A percentile compares a stretch with the other conserved stretches of the same genome.
Conservation (phyloP, 2,797 vertebrate species). For the Nannoperca obscura region DNA sequence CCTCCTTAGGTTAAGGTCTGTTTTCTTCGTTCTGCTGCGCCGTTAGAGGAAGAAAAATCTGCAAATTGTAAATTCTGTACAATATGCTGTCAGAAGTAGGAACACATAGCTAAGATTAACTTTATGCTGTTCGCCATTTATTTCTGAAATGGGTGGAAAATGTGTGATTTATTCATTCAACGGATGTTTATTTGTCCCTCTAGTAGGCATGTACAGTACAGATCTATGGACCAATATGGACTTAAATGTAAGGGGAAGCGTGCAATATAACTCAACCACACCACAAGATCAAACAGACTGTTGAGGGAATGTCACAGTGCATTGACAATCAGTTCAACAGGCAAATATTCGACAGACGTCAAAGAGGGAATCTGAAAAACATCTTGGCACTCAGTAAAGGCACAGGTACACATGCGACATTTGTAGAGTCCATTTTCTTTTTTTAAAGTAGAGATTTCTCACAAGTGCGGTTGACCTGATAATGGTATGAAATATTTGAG, state of each 20-base stretch:
- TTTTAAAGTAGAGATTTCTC: conserved; percentile 14
- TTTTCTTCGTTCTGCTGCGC: conserved; percentile 64
- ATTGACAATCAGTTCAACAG: conserved; percentile 88
- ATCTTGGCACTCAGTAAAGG: neutral
- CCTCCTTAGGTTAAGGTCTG: conserved; percentile 62
- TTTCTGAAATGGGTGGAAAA: conserved; percentile 74
- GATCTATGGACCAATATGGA: conserved; percentile 88
- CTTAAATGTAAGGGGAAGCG: conserved; percentile 85
- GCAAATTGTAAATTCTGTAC: conserved; percentile 91
- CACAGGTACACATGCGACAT: conserved; percentile 1
- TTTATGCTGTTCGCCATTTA: conserved; percentile 86
- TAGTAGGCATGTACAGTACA: conserved; percentile 85
- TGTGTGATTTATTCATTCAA: conserved; percentile 82
- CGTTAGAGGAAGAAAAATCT: conserved; percentile 62
- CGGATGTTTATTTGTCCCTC: conserved; percentile 79
- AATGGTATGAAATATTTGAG: neutral
- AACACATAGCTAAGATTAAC: conserved; percentile 85
- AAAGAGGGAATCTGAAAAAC: conserved; percentile 27
- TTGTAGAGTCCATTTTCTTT: neutral
- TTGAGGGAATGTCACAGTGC: conserved; percentile 69
- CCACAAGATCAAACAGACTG: conserved; percentile 63
- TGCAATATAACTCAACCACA: conserved; percentile 87
- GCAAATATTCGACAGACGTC: conserved; percentile 50
- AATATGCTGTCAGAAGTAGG: conserved; percentile 84
- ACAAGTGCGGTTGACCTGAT: conserved; percentile 20